A percentile compares a stretch with the other conserved stretches of the same genome.
These are phyloP conservation scores for Epizoanthus rinbou DNA, from an alignment of 92 coral and sea anemone genomes.

Conservation along the genomic window DNA sequence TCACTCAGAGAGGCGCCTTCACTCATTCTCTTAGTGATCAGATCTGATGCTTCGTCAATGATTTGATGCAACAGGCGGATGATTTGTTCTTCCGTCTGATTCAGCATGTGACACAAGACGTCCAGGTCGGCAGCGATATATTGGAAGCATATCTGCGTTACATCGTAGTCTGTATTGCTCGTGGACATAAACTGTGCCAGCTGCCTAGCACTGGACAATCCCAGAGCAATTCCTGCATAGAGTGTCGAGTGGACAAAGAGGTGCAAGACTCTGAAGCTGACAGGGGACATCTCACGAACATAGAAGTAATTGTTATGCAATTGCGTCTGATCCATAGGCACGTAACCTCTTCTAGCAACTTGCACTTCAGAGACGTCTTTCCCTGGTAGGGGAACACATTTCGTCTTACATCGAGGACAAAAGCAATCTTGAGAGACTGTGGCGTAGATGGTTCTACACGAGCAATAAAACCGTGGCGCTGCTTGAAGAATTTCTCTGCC, in stretches of 20 bases:
- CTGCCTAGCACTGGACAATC: conserved; percentile 45
- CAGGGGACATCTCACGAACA: conserved; percentile 69
- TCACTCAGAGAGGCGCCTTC: neutral
- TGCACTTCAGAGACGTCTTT: neutral
- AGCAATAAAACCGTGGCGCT: conserved; percentile 1
- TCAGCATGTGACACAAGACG: conserved; percentile 54
- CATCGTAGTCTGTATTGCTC: conserved; percentile 30
- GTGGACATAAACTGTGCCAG: conserved; percentile 53
- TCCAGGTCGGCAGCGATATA: conserved; percentile 66
- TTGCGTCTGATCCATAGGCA: conserved; percentile 4
- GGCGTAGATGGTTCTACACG: conserved; percentile 19
- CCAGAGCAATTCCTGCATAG: conserved; percentile 77
- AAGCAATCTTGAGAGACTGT: conserved; percentile 4
- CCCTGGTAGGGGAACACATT: neutral
- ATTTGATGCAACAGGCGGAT: conserved; percentile 72
- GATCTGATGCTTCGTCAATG: conserved; percentile 50
- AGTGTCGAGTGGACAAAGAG: conserved; percentile 76
- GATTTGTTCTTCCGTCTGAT: conserved; percentile 63
- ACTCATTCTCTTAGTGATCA: conserved; percentile 43
- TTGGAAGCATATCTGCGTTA: conserved; percentile 68
- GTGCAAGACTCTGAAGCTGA: conserved; percentile 78
- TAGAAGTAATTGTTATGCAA: conserved; percentile 32
- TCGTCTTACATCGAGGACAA: conserved; percentile 36
- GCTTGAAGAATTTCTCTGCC: neutral
- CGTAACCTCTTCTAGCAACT: conserved; percentile 40